phyloP scores from a whole-genome alignment of 2,888 invertebrate genomes.

The Omphaloscelis lunosa region DNA sequence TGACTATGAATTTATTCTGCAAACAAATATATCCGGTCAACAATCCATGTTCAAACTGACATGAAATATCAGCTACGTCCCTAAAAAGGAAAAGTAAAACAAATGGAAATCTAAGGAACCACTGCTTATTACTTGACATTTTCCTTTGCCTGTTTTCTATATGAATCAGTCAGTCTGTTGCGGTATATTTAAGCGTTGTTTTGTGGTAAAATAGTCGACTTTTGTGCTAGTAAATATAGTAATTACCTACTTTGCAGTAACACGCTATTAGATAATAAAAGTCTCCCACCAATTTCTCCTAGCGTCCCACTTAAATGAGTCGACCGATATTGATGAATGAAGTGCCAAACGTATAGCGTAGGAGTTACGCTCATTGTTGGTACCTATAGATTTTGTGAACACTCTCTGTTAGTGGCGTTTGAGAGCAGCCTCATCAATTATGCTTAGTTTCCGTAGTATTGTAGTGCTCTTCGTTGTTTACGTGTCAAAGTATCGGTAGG shows the following conservation, averaged over 20 bases:
- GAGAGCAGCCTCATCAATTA: conserved; percentile 60
- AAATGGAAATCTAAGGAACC: no score
- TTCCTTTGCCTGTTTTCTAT: no score
- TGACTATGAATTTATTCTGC: no score
- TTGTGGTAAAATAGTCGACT: no score
- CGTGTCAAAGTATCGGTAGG: conserved; percentile 28
- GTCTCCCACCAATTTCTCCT: background rate
- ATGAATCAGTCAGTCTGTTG: no score
- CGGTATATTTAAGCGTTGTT: no score
- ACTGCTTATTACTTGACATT: no score
- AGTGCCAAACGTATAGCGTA: conserved; percentile 39
- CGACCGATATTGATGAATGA: conserved; percentile 56
- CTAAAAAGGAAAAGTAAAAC: no score
- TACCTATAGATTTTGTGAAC: conserved; percentile 38
- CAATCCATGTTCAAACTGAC: no score
- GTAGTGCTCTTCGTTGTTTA: conserved; percentile 53
- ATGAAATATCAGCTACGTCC: no score
- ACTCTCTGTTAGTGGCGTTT: conserved; percentile 49
- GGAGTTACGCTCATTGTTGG: conserved; percentile 21
- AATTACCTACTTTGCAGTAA: background rate
- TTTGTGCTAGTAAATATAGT: background rate
- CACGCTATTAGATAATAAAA: no score
- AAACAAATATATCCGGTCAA: no score
- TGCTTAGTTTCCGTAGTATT: conserved; percentile 58
- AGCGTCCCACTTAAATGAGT: conserved; percentile 13